Evolutionary conservation across 1,140 invertebrate genomes (phyloP), one percentile per base, ranked within the genome.

Genomic region (Proctacanthus coquilletti): DNA sequence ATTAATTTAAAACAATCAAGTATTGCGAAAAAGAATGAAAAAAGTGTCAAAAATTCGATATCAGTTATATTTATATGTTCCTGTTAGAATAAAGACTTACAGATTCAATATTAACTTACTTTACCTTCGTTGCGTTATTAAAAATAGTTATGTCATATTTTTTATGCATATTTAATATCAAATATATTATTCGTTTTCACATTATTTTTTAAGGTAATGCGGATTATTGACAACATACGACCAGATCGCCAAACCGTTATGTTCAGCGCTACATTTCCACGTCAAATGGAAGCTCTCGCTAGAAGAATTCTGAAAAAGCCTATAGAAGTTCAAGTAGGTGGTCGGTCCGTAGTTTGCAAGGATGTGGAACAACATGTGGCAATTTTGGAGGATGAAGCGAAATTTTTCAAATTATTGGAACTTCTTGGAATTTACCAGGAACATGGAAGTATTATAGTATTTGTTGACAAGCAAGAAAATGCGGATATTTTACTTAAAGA

Each of bases 391-490:
- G 95, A 98, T 42, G 94, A 98, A 27, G 80, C 93, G 30, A 99
- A 99, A 55, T 97, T 98, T 61, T 78, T 98, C 38, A 99, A 99
- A 63, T 65, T 99, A 1, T 61, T 99, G 4, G 95, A 99, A 61
- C 67, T 99, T 9, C 65, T 99, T 3, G 96, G 96, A 2, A 68
- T 87, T 38, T 98, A 93, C 65, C 88, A 89, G 52, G 84, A 94
- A 48, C 70, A 84, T 49, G 95, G 95, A 15, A 92, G 84, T 51
- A 80, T 84, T 5, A 86, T 99, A 38, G 83, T 98, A 10, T 99
- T 99, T 64, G 96, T 98, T 1, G 95, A 99, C 52, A 98, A 98
- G 52, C 96, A 99, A 63, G 95, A 98, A 59, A 86, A 93, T 60
- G 84, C 93, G 0, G 95, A 98, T 56, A 86, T 84, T 13, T 61